Percentiles rank a stretch among this genome's conserved stretches.
Conservation (phyloP, 2,888 invertebrate species). For the Chironomus tentans region DNA sequence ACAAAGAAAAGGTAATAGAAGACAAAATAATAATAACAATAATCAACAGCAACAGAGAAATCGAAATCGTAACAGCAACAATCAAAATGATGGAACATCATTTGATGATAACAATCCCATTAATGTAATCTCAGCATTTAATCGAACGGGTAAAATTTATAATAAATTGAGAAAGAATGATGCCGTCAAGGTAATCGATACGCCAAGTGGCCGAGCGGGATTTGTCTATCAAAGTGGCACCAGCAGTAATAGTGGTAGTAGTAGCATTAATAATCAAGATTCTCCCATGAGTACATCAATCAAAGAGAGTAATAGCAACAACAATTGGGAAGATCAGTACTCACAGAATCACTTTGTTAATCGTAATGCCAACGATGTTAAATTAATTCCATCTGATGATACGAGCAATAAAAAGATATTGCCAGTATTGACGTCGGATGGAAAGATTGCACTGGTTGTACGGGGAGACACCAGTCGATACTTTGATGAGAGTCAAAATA, state of each 20-base stretch:
- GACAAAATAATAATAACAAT: slow-evolving; percentile 17
- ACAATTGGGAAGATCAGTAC: slow-evolving; percentile 20
- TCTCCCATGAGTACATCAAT: slow-evolving; percentile 3
- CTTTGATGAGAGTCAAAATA: slow-evolving; percentile 15
- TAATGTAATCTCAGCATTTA: slow-evolving; percentile 32
- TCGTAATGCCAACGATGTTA: slow-evolving; percentile 18
- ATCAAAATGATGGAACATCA: slow-evolving; percentile 14
- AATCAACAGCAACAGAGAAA: not conserved
- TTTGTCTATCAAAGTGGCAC: slow-evolving; percentile 39
- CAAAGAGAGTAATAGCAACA: slow-evolving; percentile 20
- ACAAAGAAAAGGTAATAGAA: slow-evolving; percentile 21
- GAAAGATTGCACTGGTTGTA: slow-evolving; percentile 44
- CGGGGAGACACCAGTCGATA: slow-evolving; percentile 38
- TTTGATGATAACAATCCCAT: slow-evolving; percentile 25
- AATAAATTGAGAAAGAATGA: slow-evolving; percentile 42
- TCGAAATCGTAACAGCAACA: slow-evolving; percentile 21
- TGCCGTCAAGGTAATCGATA: slow-evolving; percentile 44
- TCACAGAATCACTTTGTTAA: slow-evolving; percentile 13
- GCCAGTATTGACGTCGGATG: slow-evolving; percentile 44
- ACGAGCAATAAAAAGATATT: slow-evolving; percentile 42
- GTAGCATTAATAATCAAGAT: slow-evolving; percentile 13
- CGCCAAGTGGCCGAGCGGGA: slow-evolving; percentile 43
- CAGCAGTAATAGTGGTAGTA: not conserved
- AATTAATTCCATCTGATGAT: slow-evolving; percentile 28
- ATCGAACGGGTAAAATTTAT: slow-evolving; percentile 33